Conservation (phyloP, 2,113 vertebrate genomes). For the Oreochromis aureus region DNA sequence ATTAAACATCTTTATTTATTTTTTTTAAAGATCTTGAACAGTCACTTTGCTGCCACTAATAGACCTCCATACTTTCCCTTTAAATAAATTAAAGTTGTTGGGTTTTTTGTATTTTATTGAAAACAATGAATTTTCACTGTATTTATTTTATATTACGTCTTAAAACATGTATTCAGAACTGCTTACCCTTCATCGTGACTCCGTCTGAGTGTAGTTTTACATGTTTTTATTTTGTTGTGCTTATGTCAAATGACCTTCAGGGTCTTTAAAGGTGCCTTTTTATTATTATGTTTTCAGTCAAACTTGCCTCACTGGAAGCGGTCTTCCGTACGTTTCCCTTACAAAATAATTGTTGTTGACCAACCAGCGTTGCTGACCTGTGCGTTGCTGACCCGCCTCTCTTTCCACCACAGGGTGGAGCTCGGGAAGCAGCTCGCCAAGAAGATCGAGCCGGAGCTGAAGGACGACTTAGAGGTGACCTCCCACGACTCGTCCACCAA, state of each 20-base stretch:
- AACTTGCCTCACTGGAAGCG: background rate
- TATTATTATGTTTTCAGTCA: background rate
- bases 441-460: slow-evolving; percentile 91
- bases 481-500: slow-evolving; percentile 96
- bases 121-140: background rate
- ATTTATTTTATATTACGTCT: background rate
- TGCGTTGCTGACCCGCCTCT: background rate
- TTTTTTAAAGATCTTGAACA: background rate
- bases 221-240: background rate
- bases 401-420: slow-evolving; percentile 77
- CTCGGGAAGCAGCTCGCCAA: slow-evolving; percentile 97
- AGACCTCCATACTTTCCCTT: fast-evolving
- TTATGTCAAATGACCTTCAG: background rate
- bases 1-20: background rate
- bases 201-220: background rate
- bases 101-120: background rate
- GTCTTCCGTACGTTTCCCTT: fast-evolving
- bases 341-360: background rate
- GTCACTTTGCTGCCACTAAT: background rate
- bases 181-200: background rate
- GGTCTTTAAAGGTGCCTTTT: background rate
- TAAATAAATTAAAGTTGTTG: background rate
- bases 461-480: slow-evolving; percentile 71
- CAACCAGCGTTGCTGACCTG: background rate
- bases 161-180: background rate